phyloP scores from a whole-genome alignment of 1,140 invertebrate genomes.

The Papilio glaucus region DNA sequence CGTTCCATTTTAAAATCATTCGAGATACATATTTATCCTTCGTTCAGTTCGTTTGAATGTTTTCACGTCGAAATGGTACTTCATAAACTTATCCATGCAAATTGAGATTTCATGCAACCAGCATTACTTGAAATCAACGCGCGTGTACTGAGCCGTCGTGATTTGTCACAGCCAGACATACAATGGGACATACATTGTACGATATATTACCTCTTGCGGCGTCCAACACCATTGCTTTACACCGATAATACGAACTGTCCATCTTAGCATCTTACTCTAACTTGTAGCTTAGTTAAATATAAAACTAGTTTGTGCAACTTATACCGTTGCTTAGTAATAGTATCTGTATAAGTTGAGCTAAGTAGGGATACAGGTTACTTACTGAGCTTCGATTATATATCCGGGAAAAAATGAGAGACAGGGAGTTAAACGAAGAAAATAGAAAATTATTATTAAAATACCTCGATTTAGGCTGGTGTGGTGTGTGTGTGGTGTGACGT shows the following conservation, averaged over 20 bases:
- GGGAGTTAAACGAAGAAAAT: background rate
- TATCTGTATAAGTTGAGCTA: conserved; percentile 3
- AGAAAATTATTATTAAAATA: too few relatives aligned
- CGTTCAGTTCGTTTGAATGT: background rate
- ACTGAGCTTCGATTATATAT: background rate
- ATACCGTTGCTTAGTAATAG: background rate
- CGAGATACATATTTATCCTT: background rate
- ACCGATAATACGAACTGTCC: conserved; percentile 29
- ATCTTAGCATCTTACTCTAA: conserved; percentile 5
- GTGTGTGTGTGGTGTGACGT: too few relatives aligned
- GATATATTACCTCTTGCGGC: conserved; percentile 63
- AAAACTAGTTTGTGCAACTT: conserved; percentile 12
- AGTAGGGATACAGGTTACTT: background rate
- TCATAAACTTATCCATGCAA: conserved; percentile 35
- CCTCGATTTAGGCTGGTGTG: too few relatives aligned
- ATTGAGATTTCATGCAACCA: conserved; percentile 35
- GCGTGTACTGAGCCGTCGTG: conserved; percentile 45
- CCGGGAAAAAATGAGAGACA: background rate
- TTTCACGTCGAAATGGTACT: conserved; percentile 21
- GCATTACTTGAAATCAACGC: conserved; percentile 42
- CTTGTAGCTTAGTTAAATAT: conserved; percentile 13
- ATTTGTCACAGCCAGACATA: conserved; percentile 63
- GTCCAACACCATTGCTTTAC: conserved; percentile 43
- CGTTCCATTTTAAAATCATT: background rate
- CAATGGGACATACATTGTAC: conserved; percentile 66